phyloP scores from a whole-genome alignment of 2,888 invertebrate species.

The Orchesella flavescens region DNA sequence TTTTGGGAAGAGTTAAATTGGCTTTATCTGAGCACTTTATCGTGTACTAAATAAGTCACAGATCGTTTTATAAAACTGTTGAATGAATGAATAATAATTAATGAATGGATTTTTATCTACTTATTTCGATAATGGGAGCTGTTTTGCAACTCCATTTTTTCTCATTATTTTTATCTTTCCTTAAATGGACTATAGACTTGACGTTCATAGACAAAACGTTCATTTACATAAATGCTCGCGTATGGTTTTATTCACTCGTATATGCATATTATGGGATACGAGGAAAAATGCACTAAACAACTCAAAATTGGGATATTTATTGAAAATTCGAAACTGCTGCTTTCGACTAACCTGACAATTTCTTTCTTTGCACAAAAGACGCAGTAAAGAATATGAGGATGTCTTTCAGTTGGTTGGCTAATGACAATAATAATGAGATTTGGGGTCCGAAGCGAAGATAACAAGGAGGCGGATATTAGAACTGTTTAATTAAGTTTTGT shows the following conservation, averaged over 20 bases:
- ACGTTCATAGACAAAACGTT: not conserved
- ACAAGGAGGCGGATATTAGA: slow-evolving; percentile 23
- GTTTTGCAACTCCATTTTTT: not conserved
- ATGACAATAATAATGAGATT: no score
- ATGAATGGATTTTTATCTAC: slow-evolving; percentile 1
- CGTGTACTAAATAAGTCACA: no score
- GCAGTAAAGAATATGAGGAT: no score
- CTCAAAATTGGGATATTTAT: slow-evolving; percentile 7
- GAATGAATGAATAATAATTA: not conserved
- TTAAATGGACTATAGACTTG: not conserved
- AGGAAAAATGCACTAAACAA: not conserved
- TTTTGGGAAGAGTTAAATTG: slow-evolving; percentile 28
- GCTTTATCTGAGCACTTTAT: not conserved
- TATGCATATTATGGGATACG: slow-evolving; percentile 56
- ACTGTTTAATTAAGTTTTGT: slow-evolving; percentile 40
- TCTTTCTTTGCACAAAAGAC: no score
- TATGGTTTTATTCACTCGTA: not conserved
- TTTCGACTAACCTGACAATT: no score
- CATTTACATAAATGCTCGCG: not conserved
- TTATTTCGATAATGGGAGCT: not conserved
- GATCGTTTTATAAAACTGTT: not conserved
- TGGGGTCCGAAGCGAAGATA: not conserved
- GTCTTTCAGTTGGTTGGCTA: no score
- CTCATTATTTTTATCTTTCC: not conserved
- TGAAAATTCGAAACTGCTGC: not conserved